A percentile compares a stretch with the other conserved stretches of the same genome.
Conservation (phyloP, 2,113 vertebrate species). For the Phodopus roborovskii region DNA sequence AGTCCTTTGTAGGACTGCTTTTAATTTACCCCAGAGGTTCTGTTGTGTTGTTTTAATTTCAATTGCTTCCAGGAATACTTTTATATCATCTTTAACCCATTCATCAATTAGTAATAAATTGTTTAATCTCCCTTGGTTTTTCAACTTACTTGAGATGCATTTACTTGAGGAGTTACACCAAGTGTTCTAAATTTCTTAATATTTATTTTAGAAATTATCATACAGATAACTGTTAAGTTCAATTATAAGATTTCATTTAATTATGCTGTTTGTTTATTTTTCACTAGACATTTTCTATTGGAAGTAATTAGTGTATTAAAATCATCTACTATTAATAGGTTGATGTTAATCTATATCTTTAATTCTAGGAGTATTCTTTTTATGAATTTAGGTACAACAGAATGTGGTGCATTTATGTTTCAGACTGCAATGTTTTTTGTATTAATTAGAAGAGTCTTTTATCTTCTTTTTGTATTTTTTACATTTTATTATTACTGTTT, state of each 20-base stretch:
- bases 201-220: not conserved
- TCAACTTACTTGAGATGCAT: not conserved
- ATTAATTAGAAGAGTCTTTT: not conserved
- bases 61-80: not conserved
- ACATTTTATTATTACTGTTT: slow-evolving; percentile 80
- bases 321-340: not conserved
- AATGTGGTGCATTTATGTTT: not conserved
- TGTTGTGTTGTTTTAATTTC: not conserved
- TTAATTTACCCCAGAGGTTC: not conserved
- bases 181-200: not conserved
- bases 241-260: not conserved
- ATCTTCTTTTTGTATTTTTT: slow-evolving; percentile 29
- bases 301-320: not conserved
- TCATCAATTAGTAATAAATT: not conserved
- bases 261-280: not conserved
- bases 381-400: not conserved
- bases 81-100: not conserved
- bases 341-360: not conserved
- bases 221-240: not conserved
- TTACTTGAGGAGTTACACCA: not conserved
- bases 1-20: not conserved
- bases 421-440: too few species aligned
- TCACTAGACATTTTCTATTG: not conserved
- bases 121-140: not conserved
- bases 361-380: not conserved